Evolutionary conservation across 2,888 invertebrate species (phyloP).

Genomic region (Zelleria hepariella): DNA sequence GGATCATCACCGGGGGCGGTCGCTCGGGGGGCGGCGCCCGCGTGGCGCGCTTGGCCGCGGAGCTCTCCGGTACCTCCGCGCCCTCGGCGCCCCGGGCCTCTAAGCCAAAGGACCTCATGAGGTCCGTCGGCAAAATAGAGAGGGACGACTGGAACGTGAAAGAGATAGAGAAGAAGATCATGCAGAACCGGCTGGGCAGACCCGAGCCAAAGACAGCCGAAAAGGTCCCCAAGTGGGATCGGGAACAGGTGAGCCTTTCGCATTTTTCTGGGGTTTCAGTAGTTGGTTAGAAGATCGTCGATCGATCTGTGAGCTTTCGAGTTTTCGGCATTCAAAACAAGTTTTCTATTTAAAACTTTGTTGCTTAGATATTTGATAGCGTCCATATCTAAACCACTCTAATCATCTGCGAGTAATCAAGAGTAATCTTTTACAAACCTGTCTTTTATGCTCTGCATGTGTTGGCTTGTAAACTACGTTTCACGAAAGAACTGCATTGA

Average conservation of each 20-base stretch:
- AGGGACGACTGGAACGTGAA: constrained; percentile 93
- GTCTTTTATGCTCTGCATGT: no score
- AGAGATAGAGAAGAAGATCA: constrained; percentile 90
- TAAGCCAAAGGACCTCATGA: constrained; percentile 82
- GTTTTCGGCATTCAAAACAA: no score
- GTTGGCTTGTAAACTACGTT: no score
- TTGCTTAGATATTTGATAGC: no score
- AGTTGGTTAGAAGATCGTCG: no score
- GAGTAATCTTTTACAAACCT: no score
- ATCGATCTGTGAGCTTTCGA: no score
- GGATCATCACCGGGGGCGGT: constrained; percentile 44
- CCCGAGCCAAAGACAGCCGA: constrained; percentile 75
- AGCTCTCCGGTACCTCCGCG: constrained; percentile 75
- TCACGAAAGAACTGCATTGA: no score
- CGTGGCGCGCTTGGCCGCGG: constrained; percentile 75
- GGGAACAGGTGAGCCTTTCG: constrained; percentile 75
- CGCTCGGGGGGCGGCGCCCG: constrained; percentile 44
- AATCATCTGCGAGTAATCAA: no score
- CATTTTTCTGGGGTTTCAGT: background rate
- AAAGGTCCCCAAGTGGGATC: constrained; percentile 92
- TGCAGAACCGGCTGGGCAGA: constrained; percentile 80
- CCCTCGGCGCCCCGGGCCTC: constrained; percentile 55
- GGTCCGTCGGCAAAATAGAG: constrained; percentile 91
- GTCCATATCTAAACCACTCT: no score
- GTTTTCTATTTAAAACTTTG: no score